These are phyloP conservation scores for Orycteropus afer DNA, from an alignment of 2,113 vertebrate species.

Conservation along the genomic window DNA sequence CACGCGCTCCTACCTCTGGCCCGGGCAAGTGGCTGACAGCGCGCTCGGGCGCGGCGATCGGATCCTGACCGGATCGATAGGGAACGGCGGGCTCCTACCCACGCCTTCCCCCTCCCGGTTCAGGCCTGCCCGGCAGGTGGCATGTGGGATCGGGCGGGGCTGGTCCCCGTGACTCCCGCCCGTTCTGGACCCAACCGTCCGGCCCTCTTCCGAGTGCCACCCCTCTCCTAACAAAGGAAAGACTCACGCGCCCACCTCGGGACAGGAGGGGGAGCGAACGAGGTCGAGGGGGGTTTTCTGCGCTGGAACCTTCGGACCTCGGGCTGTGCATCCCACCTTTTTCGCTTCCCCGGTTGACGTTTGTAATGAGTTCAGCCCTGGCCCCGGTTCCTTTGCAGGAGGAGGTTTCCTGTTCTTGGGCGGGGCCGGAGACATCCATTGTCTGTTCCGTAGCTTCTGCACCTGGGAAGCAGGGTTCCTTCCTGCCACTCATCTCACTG, in stretches of 20 bases:
- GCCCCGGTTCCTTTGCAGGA: not conserved
- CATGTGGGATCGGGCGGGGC: slow-evolving; percentile 37
- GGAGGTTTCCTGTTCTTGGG: slow-evolving; percentile 78
- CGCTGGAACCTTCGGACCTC: not conserved
- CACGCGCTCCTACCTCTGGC: slow-evolving; percentile 28
- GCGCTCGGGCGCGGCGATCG: not conserved
- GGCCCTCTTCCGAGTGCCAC: slow-evolving; percentile 17
- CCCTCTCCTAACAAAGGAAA: slow-evolving; percentile 79
- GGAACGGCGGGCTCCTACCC: not conserved
- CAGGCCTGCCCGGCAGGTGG: slow-evolving; percentile 35
- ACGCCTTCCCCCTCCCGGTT: not conserved
- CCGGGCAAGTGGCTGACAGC: not conserved
- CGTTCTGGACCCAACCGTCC: not conserved
- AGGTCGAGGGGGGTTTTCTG: not conserved
- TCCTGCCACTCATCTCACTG: not conserved
- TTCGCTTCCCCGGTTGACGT: not conserved
- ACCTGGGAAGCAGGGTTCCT: slow-evolving; percentile 50
- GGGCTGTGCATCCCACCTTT: not conserved
- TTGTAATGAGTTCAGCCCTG: slow-evolving; percentile 10
- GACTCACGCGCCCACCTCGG: slow-evolving; percentile 31
- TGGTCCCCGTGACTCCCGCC: not conserved
- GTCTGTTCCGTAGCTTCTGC: slow-evolving; percentile 73
- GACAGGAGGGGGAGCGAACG: not conserved
- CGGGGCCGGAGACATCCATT: slow-evolving; percentile 85
- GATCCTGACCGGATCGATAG: not conserved